Base-by-base conservation (phyloP, 1,140 invertebrate species). In the Chironomus tepperi region DNA sequence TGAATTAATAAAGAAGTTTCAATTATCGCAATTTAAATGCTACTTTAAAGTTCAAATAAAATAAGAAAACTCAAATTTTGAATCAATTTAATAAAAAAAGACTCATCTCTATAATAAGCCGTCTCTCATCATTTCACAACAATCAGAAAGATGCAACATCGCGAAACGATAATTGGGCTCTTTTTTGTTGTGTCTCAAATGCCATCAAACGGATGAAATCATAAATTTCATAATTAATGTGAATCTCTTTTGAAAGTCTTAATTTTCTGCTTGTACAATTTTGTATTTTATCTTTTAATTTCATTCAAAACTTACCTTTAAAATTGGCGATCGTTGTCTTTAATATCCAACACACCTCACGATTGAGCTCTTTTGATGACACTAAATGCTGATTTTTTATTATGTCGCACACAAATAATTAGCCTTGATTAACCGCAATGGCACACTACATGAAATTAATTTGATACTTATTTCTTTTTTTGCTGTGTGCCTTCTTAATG, bases 381-480 rank as follows among this genome's bases (percentile, higher is more conserved):
- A 15, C 47, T 57, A 57, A 57, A n/a, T 57, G 47, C 47, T 1
- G 47, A 57, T 57, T 57, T 57, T 57, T n/a, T 57, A 10, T 57
- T 0, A n/a, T 57, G 24, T 34, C 24, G 24, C 24, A 34, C 24
- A 34, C 24, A 34, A 34, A 57, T n/a, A 57, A 57, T 57, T 57
- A 57, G 47, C 47, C 47, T 57, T 57, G 47, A 57, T 57, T 57
- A 57, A 57, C 47, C 47, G 12, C 47, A 57, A 57, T 57, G 47
- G 47, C 47, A 34, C 24, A 34, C 47, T 57, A 57, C n/a, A 57
- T 12, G 47, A n/a, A 12, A 15, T n/a, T n/a, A 57, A 57, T n/a
- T 57, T 34, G n/a, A 57, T 57, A 57, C n/a, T 57, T 57, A 15
- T 57, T 57, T n/a, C 12, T n/a, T 57, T n/a, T n/a, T 57, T 57